phyloP scores from a whole-genome alignment of 2,888 invertebrate genomes.

The Cabera pusaria region DNA sequence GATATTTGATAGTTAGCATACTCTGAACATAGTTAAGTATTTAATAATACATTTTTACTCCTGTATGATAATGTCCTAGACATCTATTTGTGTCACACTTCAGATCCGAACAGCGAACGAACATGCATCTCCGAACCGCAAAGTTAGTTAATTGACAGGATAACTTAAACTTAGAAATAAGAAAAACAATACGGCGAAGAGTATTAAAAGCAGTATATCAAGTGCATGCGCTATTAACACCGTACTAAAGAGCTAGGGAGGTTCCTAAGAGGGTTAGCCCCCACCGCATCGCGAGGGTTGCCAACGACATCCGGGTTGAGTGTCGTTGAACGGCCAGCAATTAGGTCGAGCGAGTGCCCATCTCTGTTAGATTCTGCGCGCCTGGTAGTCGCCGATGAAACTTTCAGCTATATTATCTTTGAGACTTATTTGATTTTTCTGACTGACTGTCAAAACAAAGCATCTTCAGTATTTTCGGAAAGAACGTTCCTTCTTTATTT shows the following conservation, averaged over 20 bases:
- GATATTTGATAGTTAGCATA: too few relatives aligned
- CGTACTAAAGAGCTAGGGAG: slow-evolving; percentile 33
- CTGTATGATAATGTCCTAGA: too few relatives aligned
- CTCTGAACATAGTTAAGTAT: too few relatives aligned
- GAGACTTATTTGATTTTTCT: slow-evolving; percentile 22
- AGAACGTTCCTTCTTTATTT: too few relatives aligned
- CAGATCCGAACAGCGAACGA: too few relatives aligned
- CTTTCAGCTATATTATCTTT: slow-evolving; percentile 39
- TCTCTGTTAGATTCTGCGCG: slow-evolving; percentile 44
- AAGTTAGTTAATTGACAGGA: too few relatives aligned
- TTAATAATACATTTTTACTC: too few relatives aligned
- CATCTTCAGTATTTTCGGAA: slow-evolving; percentile 23
- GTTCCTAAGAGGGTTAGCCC: slow-evolving; percentile 35
- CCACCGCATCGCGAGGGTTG: slow-evolving; percentile 48
- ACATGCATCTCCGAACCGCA: too few relatives aligned
- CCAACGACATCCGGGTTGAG: slow-evolving; percentile 68
- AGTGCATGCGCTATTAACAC: slow-evolving; percentile 45
- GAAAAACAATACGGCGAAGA: too few relatives aligned
- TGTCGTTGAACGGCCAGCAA: slow-evolving; percentile 70
- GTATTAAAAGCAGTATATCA: slow-evolving; percentile 22
- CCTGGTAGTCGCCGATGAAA: slow-evolving; percentile 44
- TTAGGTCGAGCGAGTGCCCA: slow-evolving; percentile 66
- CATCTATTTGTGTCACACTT: too few relatives aligned
- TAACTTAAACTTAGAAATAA: too few relatives aligned
- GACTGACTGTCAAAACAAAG: too few relatives aligned